Evolutionary conservation across 2,888 invertebrate genomes (phyloP).

Genomic region (Augiades crinisus): DNA sequence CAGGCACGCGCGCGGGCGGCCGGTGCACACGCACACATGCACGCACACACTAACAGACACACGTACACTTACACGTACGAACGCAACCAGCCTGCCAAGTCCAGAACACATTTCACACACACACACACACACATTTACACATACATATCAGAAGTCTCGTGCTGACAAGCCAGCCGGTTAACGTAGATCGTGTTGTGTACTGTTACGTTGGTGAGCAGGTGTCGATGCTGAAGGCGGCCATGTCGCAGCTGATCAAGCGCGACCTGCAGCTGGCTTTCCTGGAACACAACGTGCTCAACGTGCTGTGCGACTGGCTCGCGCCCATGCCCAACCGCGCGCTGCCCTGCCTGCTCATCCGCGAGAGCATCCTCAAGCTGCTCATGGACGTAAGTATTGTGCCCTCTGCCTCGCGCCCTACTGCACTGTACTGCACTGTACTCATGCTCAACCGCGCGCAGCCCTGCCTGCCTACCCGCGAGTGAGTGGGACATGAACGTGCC

Average conservation of each 20-base stretch:
- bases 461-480: slow-evolving; percentile 95
- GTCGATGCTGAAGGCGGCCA: slow-evolving; percentile 92
- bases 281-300: slow-evolving; percentile 95
- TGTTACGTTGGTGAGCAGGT: no score
- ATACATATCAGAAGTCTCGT: no score
- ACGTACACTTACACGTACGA: no score
- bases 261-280: slow-evolving; percentile 97
- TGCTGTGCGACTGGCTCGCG: slow-evolving; percentile 98
- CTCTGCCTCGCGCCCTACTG: background rate
- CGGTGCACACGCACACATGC: no score
- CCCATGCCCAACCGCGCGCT: slow-evolving; percentile 98
- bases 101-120: no score
- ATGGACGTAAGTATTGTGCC: slow-evolving; percentile 85
- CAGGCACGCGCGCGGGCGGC: no score
- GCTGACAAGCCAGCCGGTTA: no score
- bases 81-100: no score
- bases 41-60: no score
- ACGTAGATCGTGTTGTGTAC: no score
- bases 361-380: slow-evolving; percentile 90
- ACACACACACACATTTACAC: no score
- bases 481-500: slow-evolving; percentile 88
- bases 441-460: slow-evolving; percentile 98
- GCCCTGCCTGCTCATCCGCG: slow-evolving; percentile 96
- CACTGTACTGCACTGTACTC: slow-evolving; percentile 99
- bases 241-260: slow-evolving; percentile 96